Percentiles rank a stretch among this genome's conserved stretches.
phyloP scores from a whole-genome alignment of 2,113 vertebrate genomes.

The Microcebus murinus region DNA sequence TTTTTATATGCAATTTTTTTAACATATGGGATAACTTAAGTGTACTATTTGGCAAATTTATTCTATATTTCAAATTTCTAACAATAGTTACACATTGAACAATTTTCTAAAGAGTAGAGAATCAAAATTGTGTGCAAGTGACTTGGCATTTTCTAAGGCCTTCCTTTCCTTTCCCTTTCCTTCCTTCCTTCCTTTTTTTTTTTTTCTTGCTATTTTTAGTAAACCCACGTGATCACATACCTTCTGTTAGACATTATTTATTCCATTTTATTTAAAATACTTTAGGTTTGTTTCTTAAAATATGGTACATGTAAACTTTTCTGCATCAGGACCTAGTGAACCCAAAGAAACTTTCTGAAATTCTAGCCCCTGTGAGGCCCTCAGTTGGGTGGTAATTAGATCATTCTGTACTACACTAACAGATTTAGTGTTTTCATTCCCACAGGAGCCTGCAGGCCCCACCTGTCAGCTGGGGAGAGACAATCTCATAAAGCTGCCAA shows the following conservation, averaged over 20 bases:
- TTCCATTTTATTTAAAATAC: not conserved
- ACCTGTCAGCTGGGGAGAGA: conserved; percentile 82
- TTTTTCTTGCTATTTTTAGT: not conserved
- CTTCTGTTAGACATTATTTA: not conserved
- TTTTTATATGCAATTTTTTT: not conserved
- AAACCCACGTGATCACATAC: not conserved
- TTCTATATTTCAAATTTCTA: not conserved
- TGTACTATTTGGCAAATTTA: not conserved
- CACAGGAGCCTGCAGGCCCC: conserved; percentile 78
- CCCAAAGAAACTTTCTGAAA: conserved; percentile 24
- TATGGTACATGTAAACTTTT: not conserved
- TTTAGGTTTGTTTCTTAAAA: not conserved
- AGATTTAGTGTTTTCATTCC: conserved; percentile 78
- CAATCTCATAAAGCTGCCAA: conserved; percentile 84
- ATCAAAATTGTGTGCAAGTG: not conserved
- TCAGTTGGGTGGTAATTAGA: conserved; percentile 72
- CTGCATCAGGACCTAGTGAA: not conserved
- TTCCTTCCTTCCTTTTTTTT: not conserved
- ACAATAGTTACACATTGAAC: not conserved
- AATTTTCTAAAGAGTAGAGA: not conserved
- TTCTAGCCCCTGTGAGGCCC: not conserved
- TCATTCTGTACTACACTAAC: conserved; percentile 71
- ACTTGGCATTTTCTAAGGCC: not conserved
- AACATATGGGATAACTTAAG: not conserved
- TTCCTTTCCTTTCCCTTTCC: not conserved